Conservation (phyloP, 2,888 invertebrate species). For the Pasiphila rectangulata region DNA sequence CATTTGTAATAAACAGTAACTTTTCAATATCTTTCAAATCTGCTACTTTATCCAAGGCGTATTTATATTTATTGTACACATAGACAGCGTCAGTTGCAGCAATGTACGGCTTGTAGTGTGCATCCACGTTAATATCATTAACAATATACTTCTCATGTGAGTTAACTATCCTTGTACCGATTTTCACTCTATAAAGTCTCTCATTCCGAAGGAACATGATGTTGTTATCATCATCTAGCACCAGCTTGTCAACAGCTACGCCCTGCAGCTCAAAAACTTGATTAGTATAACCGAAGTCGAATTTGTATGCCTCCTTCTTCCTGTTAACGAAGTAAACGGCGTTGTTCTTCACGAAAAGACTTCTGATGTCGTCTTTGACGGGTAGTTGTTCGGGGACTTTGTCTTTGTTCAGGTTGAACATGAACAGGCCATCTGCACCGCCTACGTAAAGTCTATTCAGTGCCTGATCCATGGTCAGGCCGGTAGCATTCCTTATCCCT, state of each 20-base stretch:
- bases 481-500: conserved; percentile 63
- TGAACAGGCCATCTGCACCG: conserved; percentile 58
- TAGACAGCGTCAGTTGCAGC: conserved; percentile 56
- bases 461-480: conserved; percentile 56
- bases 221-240: conserved; percentile 62
- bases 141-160: conserved; percentile 53
- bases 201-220: conserved; percentile 55
- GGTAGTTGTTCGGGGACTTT: conserved; percentile 57
- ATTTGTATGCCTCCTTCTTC: conserved; percentile 53
- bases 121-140: conserved; percentile 49
- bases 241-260: conserved; percentile 49
- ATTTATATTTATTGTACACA: conserved; percentile 67
- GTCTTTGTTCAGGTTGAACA: conserved; percentile 48
- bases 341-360: conserved; percentile 53
- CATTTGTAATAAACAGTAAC: conserved; percentile 53
- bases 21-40: conserved; percentile 52
- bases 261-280: conserved; percentile 50
- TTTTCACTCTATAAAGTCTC: conserved; percentile 53
- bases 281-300: conserved; percentile 51
- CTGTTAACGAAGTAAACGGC: conserved; percentile 56
- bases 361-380: conserved; percentile 53
- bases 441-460: conserved; percentile 61
- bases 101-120: conserved; percentile 49
- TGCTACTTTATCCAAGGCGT: conserved; percentile 58
- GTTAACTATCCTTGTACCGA: conserved; percentile 57